Evolutionary conservation across 64 coral and sea anemone genomes (phyloP).

Genomic region (Acropora tenuis): DNA sequence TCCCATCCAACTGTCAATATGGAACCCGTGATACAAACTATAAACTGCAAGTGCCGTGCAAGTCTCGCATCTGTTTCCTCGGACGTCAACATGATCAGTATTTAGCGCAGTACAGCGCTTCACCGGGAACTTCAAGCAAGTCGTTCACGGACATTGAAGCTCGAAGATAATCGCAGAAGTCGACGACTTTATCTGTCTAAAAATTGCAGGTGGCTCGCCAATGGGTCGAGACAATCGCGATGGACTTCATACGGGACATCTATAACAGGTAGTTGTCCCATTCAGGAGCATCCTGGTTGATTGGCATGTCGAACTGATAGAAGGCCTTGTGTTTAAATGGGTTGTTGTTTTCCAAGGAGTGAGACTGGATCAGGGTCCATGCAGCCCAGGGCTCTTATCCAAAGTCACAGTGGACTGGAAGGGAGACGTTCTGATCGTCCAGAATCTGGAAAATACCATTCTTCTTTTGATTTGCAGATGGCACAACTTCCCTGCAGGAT

Average conservation of each 20-base stretch:
- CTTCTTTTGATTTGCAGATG: too few species aligned
- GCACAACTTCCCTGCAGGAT: too few species aligned
- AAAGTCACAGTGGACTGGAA: too few species aligned
- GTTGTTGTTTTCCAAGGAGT: constrained; percentile 19
- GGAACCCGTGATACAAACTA: background rate
- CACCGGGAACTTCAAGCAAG: background rate
- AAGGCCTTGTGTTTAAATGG: constrained; percentile 4
- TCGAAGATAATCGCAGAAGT: constrained; percentile 17
- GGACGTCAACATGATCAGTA: constrained; percentile 17
- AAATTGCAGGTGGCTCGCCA: constrained; percentile 48
- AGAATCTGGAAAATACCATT: too few species aligned
- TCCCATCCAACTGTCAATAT: background rate
- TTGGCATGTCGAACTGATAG: constrained; percentile 14
- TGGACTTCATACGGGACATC: constrained; percentile 16
- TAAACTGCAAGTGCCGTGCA: background rate
- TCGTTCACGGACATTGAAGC: background rate
- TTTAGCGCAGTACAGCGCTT: background rate
- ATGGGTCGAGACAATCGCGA: background rate
- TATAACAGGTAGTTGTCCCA: constrained; percentile 34
- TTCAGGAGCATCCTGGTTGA: constrained; percentile 16
- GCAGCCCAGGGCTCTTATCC: background rate
- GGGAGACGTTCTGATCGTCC: too few species aligned
- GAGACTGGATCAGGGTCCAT: constrained; percentile 35
- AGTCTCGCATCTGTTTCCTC: background rate
- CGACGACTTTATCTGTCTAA: background rate